phyloP scores from a whole-genome alignment of 2,797 vertebrate species.

The Lagothrix lagotricha region DNA sequence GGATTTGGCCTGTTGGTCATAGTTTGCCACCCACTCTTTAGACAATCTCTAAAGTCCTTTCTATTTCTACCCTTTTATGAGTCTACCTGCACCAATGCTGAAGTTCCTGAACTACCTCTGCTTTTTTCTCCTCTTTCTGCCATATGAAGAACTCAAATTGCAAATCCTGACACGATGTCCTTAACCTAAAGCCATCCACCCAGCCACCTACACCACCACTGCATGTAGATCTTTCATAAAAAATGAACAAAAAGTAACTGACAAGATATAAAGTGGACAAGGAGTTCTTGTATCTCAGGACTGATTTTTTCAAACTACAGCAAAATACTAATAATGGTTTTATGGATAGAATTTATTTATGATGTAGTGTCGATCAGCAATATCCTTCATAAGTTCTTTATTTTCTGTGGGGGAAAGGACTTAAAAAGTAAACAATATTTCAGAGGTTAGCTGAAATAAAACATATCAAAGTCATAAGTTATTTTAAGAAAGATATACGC shows the following conservation, averaged over 20 bases:
- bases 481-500: conserved; percentile 40
- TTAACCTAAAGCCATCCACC: background rate
- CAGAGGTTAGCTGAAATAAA: conserved; percentile 2
- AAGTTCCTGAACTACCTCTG: background rate
- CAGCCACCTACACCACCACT: background rate
- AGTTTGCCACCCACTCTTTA: background rate
- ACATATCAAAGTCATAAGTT: background rate
- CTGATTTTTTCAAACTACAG: background rate
- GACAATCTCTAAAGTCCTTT: background rate
- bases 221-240: background rate
- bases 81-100: background rate
- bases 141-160: background rate
- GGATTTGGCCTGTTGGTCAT: background rate
- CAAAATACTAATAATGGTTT: background rate
- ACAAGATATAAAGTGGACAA: background rate
- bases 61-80: background rate
- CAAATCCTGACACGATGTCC: background rate
- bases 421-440: conserved; percentile 12
- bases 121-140: background rate
- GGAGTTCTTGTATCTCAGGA: background rate
- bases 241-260: background rate
- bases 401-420: background rate
- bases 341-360: background rate
- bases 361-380: background rate
- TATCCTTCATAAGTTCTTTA: background rate